These are phyloP conservation scores for Abramis brama DNA, from an alignment of 2,113 vertebrate species.

Conservation along the genomic window DNA sequence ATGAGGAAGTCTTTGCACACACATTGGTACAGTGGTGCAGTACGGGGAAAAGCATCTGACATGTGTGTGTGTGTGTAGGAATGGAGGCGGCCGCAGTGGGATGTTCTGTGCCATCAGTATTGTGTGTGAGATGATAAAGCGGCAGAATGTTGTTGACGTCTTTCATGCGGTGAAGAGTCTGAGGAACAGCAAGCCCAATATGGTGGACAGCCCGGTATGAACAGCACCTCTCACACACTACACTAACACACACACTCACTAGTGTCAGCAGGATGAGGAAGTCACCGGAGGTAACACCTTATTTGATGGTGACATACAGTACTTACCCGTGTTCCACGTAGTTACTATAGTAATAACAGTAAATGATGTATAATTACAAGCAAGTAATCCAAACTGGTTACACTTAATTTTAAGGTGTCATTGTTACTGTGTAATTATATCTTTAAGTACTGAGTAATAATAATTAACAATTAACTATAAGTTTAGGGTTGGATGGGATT, in stretches of 20 bases:
- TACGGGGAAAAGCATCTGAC: neutral
- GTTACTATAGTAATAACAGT: neutral
- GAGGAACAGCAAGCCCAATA: conserved; percentile 98
- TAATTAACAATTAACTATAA: too few species aligned
- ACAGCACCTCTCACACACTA: neutral
- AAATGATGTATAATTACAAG: neutral
- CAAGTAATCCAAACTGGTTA: too few species aligned
- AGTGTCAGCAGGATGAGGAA: neutral
- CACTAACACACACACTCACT: neutral
- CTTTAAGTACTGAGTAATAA: too few species aligned
- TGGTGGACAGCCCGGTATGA: conserved; percentile 97
- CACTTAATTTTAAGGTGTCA: too few species aligned
- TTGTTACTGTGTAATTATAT: too few species aligned
- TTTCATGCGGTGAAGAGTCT: conserved; percentile 97
- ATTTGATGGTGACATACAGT: neutral
- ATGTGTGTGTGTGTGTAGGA: conserved; percentile 72
- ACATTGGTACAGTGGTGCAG: neutral
- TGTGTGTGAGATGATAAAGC: conserved; percentile 97
- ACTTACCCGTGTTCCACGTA: neutral
- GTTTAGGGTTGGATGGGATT: too few species aligned
- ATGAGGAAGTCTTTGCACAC: neutral
- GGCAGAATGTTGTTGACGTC: conserved; percentile 96
- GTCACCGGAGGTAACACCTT: neutral
- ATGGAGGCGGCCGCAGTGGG: conserved; percentile 93
- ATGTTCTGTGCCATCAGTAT: conserved; percentile 97